These are phyloP conservation scores for Archocentrus centrarchus DNA, from an alignment of 2,113 vertebrate species.

Conservation along the genomic window DNA sequence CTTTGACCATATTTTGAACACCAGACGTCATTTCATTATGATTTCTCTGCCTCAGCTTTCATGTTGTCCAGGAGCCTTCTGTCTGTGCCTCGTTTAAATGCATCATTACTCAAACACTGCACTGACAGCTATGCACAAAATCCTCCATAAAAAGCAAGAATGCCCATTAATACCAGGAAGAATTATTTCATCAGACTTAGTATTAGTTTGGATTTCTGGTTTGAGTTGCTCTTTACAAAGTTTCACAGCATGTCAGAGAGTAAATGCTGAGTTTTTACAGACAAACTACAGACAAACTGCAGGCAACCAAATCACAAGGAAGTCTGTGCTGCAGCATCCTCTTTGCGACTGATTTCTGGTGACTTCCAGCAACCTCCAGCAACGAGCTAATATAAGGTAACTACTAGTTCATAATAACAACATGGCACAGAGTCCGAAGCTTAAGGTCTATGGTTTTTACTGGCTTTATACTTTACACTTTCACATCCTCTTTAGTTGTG, in stretches of 20 bases:
- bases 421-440: too few species aligned
- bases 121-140: neutral
- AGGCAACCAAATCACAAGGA: neutral
- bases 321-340: neutral
- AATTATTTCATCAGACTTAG: too few species aligned
- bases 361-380: too few species aligned
- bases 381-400: too few species aligned
- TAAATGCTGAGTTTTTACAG: neutral
- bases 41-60: neutral
- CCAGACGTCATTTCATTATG: neutral
- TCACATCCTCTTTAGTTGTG: too few species aligned
- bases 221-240: neutral
- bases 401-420: too few species aligned
- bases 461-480: too few species aligned
- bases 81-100: neutral
- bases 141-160: neutral
- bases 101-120: neutral
- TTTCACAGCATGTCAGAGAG: neutral
- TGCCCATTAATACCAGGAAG: fast-evolving
- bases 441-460: too few species aligned
- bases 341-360: neutral
- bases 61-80: neutral
- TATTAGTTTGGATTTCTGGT: neutral
- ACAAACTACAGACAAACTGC: neutral
- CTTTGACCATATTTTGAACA: neutral